These are phyloP conservation scores for Mythimna albipuncta DNA, from an alignment of 2,888 invertebrate genomes.

Conservation along the genomic window DNA sequence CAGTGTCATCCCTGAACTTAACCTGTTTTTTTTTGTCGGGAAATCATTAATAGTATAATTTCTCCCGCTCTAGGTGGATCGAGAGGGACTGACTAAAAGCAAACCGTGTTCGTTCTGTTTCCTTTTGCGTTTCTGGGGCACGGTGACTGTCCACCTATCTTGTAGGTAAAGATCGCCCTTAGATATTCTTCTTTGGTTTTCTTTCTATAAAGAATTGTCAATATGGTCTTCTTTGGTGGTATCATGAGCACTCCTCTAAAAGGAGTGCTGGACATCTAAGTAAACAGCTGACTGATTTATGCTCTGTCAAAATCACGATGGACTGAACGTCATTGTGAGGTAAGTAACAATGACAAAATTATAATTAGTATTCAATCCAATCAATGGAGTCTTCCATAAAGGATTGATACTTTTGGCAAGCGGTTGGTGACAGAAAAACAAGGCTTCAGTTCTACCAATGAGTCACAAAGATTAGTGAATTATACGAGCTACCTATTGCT, in stretches of 20 bases:
- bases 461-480: slow-evolving; percentile 16
- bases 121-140: too few species aligned
- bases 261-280: too few species aligned
- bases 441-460: neutral
- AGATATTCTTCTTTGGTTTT: neutral
- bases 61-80: too few species aligned
- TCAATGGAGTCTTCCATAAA: neutral
- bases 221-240: too few species aligned
- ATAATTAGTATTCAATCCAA: slow-evolving; percentile 24
- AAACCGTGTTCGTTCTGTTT: too few species aligned
- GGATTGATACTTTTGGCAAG: slow-evolving; percentile 1
- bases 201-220: too few species aligned
- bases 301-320: neutral
- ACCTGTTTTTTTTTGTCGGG: too few species aligned
- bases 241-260: neutral
- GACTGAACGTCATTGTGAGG: neutral
- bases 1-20: too few species aligned
- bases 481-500: too few species aligned
- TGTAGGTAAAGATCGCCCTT: neutral
- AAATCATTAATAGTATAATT: too few species aligned
- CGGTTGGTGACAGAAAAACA: slow-evolving; percentile 25
- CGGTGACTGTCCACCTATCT: too few species aligned
- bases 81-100: too few species aligned
- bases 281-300: neutral
- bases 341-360: neutral